These are phyloP conservation scores for Lepidurus apus DNA, from an alignment of 1,140 invertebrate species.

Conservation along the genomic window DNA sequence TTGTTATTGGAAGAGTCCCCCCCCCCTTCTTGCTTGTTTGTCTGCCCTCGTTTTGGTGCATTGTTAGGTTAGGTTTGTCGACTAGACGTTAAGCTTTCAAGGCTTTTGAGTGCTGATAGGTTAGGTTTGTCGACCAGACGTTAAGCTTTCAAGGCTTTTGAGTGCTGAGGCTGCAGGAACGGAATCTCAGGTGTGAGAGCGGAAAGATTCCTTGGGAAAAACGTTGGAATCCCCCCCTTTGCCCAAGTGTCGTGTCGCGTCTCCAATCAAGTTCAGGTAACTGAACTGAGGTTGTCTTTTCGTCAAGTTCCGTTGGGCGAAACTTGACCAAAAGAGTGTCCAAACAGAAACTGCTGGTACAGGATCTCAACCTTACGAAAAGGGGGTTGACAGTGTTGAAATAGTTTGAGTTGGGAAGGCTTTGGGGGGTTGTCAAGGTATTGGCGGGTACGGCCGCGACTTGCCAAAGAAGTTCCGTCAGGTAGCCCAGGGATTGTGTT, in stretches of 20 bases:
- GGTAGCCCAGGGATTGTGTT: neutral
- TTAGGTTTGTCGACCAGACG: too few relatives aligned
- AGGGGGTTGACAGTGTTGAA: neutral
- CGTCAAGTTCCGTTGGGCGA: neutral
- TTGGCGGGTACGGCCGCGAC: neutral
- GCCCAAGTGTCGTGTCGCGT: neutral
- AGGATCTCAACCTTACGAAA: too few relatives aligned
- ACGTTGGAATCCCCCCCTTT: neutral
- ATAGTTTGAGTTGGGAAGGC: neutral
- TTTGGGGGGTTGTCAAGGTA: neutral
- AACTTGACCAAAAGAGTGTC: too few relatives aligned
- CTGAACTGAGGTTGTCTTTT: neutral
- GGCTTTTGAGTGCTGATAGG: too few relatives aligned
- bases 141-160: too few relatives aligned
- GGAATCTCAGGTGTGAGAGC: neutral
- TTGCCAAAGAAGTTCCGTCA: neutral
- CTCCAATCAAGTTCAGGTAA: constrained; percentile 4
- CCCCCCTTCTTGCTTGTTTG: neutral
- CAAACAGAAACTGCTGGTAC: too few relatives aligned
- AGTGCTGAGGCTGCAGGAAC: too few relatives aligned
- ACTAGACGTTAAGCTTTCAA: too few relatives aligned
- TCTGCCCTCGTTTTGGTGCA: constrained; percentile 14
- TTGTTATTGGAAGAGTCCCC: neutral
- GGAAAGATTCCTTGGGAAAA: neutral
- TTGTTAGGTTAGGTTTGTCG: neutral